A percentile compares a stretch with the other conserved stretches of the same genome.
Evolutionary conservation across 2,797 vertebrate species (phyloP).

Genomic region (Triplophysa yarkandensis): DNA sequence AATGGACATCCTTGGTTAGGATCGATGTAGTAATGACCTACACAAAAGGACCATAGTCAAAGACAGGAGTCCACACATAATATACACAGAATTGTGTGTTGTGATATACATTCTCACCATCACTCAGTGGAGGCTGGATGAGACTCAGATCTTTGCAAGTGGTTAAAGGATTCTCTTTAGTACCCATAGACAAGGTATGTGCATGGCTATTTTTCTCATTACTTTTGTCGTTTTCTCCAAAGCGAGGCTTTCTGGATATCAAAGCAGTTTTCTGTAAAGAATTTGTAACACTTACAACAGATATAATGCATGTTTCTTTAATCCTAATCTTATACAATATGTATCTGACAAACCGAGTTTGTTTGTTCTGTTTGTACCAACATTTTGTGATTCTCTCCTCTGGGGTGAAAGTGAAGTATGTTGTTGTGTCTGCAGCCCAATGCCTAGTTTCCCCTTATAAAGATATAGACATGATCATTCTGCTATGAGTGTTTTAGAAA

Average conservation of each 20-base stretch:
- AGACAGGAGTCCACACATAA: too few species aligned
- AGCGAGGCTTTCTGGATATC: slow-evolving; percentile 13
- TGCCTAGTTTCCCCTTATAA: slow-evolving; percentile 71
- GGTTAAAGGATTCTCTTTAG: slow-evolving; percentile 71
- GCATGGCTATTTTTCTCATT: slow-evolving; percentile 31
- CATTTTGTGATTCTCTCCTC: slow-evolving; percentile 62
- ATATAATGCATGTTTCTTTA: background rate
- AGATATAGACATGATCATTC: background rate
- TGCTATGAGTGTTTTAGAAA: slow-evolving; percentile 32
- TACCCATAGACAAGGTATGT: slow-evolving; percentile 64
- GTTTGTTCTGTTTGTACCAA: slow-evolving; percentile 61
- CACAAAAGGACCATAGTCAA: background rate
- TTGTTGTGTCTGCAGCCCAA: slow-evolving; percentile 44
- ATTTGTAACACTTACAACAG: background rate
- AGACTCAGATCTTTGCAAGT: slow-evolving; percentile 75
- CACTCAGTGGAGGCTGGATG: slow-evolving; percentile 63
- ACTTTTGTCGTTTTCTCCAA: slow-evolving; percentile 46
- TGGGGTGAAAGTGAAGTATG: background rate
- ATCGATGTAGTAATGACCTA: slow-evolving; percentile 79
- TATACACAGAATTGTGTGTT: background rate
- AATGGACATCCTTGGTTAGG: slow-evolving; percentile 78
- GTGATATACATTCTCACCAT: slow-evolving; percentile 64
- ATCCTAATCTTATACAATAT: background rate
- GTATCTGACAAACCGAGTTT: background rate
- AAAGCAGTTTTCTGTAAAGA: slow-evolving; percentile 6